Base-by-base conservation (phyloP, 2,113 vertebrate species). In the Ceyx melanurus region DNA sequence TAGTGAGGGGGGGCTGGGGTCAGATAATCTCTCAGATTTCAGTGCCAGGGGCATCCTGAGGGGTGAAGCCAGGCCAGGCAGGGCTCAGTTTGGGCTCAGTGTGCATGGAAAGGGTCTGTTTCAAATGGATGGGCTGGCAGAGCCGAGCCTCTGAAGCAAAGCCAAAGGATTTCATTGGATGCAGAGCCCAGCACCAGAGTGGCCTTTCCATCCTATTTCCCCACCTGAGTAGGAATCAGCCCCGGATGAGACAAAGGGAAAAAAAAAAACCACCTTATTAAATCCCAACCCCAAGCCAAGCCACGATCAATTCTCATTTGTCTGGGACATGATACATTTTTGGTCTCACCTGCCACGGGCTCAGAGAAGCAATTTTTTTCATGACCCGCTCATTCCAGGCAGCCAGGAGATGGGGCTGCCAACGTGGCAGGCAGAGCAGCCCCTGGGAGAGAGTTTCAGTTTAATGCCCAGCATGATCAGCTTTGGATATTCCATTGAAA, bases 301-400 rank as follows among this genome's bases (percentile, higher is more conserved):
- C 82, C 9, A 23, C 0, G 18, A 96, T 97, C 95, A 93, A 97
- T 97, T 96, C 95, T 61, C 13, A 93, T 97, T 96, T 97, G 81
- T 87, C 90, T 76, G 80, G 74, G 45, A 71, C 65, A 2, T 7
- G 22, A 66, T 40, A 15, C 33, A 16, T 20, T 82, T 81, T 91
- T 95, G 92, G 93, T 96, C 89, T 94, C 83, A 79, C 90, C 81
- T 79, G 89, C 53, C 95, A 88, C 5, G 4, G 77, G 72, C 92
- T 79, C 10, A 4, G 62, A 66, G 58, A 71, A 90, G 88, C 95
- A 89, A 95, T 96, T 85, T 92, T 94, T 93, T 88, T 93, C 90
- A 35, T 18, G 92, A 92, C 37, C 37, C 11, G 37, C 37, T 37
- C 37, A 37, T 37, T 37, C 37, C 37, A 37, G 37, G 37, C 37